Conservation (phyloP, 2,888 invertebrate species). For the Rotaria socialis region DNA sequence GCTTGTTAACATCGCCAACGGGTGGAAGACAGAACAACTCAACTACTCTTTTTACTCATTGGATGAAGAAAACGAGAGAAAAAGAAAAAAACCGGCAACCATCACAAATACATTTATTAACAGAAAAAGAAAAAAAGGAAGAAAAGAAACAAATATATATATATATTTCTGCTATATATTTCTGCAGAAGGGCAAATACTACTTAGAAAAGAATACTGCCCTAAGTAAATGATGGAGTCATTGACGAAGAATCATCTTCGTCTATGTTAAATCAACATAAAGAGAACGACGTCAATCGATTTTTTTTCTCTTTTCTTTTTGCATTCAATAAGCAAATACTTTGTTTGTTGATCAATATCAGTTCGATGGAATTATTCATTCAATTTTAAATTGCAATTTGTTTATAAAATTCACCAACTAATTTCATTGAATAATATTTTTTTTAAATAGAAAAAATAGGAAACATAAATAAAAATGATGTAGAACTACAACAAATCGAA, state of each 20-base stretch:
- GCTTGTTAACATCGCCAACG: constrained; percentile 22
- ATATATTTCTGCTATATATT: not conserved
- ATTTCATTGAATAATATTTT: not conserved
- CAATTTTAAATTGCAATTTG: no score
- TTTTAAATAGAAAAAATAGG: not conserved
- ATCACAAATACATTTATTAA: not conserved
- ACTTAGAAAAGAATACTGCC: not conserved
- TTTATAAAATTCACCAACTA: no score
- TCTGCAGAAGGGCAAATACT: not conserved
- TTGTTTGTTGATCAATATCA: no score
- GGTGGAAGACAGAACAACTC: constrained; percentile 13
- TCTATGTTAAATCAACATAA: not conserved
- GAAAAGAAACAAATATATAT: not conserved
- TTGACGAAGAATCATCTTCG: not conserved
- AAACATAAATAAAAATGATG: not conserved
- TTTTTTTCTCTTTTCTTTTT: not conserved
- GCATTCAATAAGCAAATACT: no score
- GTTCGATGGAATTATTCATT: no score
- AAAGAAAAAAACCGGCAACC: not conserved
- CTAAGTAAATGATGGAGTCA: not conserved
- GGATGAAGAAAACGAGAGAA: not conserved
- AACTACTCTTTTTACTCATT: constrained; percentile 12
- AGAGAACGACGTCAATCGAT: not conserved
- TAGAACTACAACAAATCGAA: not conserved
- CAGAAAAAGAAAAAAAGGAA: not conserved